Evolutionary conservation across 2,113 vertebrate species (phyloP).

Genomic region (Otus sunia): DNA sequence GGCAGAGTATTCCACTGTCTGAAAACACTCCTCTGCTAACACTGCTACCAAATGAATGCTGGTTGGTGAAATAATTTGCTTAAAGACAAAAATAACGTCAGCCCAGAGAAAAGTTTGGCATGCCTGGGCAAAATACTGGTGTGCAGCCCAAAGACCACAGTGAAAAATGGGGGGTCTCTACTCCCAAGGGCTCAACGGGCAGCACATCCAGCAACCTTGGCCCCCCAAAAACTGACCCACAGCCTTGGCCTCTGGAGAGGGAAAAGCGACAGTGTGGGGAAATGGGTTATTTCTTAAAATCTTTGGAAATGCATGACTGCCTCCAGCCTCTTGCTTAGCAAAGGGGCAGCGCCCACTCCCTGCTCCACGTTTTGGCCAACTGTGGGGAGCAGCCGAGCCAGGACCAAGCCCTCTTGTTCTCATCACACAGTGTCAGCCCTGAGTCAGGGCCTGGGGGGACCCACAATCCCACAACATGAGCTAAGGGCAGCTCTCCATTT

Average conservation of each 20-base stretch:
- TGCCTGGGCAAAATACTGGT: too few species aligned
- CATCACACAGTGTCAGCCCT: background rate
- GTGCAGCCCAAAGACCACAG: rapidly evolving
- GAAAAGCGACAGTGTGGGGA: rapidly evolving
- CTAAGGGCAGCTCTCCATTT: rapidly evolving
- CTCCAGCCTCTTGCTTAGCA: background rate
- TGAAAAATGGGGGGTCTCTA: background rate
- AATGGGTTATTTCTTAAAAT: background rate
- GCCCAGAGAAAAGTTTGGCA: background rate
- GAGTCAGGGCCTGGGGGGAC: too few species aligned
- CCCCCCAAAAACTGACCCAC: background rate
- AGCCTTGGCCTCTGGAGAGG: rapidly evolving
- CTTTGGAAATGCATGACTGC: background rate
- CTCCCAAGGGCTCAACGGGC: background rate
- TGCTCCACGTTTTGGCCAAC: background rate
- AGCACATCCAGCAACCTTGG: rapidly evolving
- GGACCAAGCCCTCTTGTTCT: rapidly evolving
- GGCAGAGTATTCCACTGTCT: too few species aligned
- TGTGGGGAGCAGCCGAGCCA: background rate
- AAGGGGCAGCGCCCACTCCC: rapidly evolving
- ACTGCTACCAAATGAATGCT: background rate
- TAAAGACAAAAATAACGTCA: background rate
- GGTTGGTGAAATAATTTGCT: background rate
- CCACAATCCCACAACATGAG: background rate
- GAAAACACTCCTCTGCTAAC: too few species aligned